Evolutionary conservation across 2,888 invertebrate genomes (phyloP), one percentile per base, ranked within the genome.

Genomic region (Byasa hedistus): DNA sequence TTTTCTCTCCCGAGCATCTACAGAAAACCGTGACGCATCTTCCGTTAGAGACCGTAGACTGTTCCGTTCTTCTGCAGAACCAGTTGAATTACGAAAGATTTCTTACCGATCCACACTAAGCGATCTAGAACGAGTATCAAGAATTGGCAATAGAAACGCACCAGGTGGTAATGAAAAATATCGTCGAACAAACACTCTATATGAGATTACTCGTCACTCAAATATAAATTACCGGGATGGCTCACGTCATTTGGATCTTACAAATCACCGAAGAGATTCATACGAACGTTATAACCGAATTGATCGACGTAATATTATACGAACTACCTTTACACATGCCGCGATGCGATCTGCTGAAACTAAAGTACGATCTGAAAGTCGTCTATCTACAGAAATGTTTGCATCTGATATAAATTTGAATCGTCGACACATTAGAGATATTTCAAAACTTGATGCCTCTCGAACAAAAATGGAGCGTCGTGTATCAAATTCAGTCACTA

Each of bases 301-400:
- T 7, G 32, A 32, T 1, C 32, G 10, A 32, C 32, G 32, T 32
- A 32, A 32, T 32, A 32, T 10, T 1, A 10, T 10, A 32, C 32
- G 32, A 32, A 7, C 32, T 32, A 32, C 32, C 10, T 7, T 32
- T 32, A 10, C 8, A 5, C 8, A 32, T 32, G 10, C 1, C 32
- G 32, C 8, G 10, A 10, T 32, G 32, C 32, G 32, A 32, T 32
- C 48, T 48, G 4, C n/a, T 19, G 48, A n/a, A 48, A 5, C 12
- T 48, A 48, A 48, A n/a, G n/a, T 48, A 17, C 48, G n/a, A 48
- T 48, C 48, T 48, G 48, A 48, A 15, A 3, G 48, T 48, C 64
- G 36, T 57, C 22, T 52, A 8, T 17, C n/a, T 21, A 58, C 51
- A n/a, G 57, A 64, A 58, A 7, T 32, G 8, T 17, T 4, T 15